Conservation (phyloP, 2,888 invertebrate species). For the Erebia ligea region DNA sequence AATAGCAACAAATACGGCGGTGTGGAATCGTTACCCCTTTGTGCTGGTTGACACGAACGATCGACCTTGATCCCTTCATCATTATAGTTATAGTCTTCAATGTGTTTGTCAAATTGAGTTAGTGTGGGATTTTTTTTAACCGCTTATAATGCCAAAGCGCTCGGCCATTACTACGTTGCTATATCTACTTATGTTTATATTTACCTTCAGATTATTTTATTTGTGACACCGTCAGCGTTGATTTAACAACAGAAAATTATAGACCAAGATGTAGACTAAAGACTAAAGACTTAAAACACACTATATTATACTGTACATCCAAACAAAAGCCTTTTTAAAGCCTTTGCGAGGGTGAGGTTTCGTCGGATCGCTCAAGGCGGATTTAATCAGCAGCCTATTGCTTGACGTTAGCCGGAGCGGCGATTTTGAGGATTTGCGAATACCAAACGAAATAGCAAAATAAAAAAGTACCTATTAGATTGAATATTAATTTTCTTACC, state of each 20-base stretch:
- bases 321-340: conserved; percentile 10
- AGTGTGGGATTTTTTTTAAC: not conserved
- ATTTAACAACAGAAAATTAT: not conserved
- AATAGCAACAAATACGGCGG: not conserved
- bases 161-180: no score
- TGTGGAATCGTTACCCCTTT: not conserved
- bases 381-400: conserved; percentile 13
- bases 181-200: no score
- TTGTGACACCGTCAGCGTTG: no score
- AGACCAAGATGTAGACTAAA: not conserved
- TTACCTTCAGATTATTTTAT: no score
- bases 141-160: no score
- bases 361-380: conserved; percentile 18
- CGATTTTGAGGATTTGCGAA: not conserved
- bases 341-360: conserved; percentile 13
- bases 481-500: not conserved
- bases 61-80: not conserved
- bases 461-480: not conserved
- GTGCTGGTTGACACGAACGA: not conserved
- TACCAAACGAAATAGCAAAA: not conserved
- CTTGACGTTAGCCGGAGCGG: not conserved
- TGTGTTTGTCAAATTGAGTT: not conserved
- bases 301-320: not conserved
- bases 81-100: not conserved
- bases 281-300: not conserved